Conservation (phyloP, 2,797 vertebrate genomes). For the Sitta carolinensis region DNA sequence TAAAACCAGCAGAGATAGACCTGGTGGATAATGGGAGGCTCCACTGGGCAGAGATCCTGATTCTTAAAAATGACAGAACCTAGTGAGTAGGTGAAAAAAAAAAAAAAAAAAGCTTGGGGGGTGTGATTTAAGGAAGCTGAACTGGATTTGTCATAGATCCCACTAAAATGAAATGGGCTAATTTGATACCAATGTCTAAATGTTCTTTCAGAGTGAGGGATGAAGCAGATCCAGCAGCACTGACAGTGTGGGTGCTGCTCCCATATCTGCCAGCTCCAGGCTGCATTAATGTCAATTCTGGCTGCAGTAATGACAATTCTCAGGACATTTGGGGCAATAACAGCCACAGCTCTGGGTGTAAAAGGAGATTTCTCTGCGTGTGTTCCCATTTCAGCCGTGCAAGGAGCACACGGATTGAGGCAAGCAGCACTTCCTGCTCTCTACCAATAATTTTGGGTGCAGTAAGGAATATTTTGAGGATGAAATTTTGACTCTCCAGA, state of each 20-base stretch:
- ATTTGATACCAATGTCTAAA: neutral
- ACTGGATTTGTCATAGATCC: neutral
- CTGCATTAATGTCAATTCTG: neutral
- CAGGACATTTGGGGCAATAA: neutral
- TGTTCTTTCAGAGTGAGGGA: neutral
- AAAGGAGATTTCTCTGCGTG: neutral
- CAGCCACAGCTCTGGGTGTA: neutral
- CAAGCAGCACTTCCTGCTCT: neutral
- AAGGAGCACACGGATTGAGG: neutral
- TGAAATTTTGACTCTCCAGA: neutral
- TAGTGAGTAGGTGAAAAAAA: neutral
- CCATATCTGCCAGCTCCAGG: rapidly evolving
- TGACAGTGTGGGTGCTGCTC: rapidly evolving
- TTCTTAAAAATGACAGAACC: neutral
- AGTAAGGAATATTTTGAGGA: neutral
- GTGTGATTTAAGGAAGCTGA: neutral
- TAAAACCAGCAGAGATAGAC: neutral
- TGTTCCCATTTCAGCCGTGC: neutral
- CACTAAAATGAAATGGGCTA: neutral
- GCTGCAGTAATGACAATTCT: neutral
- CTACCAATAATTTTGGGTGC: rapidly evolving
- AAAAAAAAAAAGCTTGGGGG: too few relatives aligned
- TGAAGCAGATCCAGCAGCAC: neutral
- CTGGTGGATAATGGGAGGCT: neutral
- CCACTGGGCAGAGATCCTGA: neutral